Percentiles rank a stretch among this genome's conserved stretches.
These are phyloP conservation scores for Lucilia sericata DNA, from an alignment of 1,140 invertebrate species.

Conservation along the genomic window DNA sequence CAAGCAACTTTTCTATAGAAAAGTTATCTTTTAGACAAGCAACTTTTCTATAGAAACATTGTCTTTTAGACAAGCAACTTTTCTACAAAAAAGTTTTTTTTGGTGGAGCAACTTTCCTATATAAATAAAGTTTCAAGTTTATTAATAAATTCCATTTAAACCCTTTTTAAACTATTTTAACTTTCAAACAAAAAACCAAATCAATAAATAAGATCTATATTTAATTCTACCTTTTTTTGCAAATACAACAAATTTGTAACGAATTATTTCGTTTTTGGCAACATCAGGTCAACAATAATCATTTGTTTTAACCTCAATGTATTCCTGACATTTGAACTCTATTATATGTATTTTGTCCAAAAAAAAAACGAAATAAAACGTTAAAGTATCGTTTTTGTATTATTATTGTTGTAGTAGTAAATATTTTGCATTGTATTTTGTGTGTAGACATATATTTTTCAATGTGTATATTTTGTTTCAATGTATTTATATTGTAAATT, in stretches of 20 bases:
- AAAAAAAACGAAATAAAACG: not conserved
- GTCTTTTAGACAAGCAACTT: too few species aligned
- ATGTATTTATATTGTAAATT: not conserved
- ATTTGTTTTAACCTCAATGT: conserved; percentile 29
- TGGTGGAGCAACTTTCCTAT: too few species aligned
- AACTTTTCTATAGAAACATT: too few species aligned
- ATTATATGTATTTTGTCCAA: not conserved
- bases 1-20: too few species aligned
- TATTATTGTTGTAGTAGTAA: not conserved
- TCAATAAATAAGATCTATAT: too few species aligned
- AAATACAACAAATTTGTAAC: not conserved
- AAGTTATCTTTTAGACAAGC: too few species aligned
- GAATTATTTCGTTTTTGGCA: conserved; percentile 24
- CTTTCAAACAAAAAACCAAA: too few species aligned
- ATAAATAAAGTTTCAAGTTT: too few species aligned
- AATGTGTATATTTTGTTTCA: not conserved
- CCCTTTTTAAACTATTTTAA: too few species aligned
- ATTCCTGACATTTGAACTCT: conserved; percentile 26
- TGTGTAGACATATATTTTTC: not conserved
- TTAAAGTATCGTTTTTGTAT: not conserved
- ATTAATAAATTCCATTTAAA: too few species aligned
- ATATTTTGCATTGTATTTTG: not conserved
- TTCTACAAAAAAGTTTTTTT: too few species aligned
- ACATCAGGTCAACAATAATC: conserved; percentile 26
- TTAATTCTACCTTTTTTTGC: too few species aligned